Evolutionary conservation across 2,888 invertebrate species (phyloP).

Genomic region (Deilephila elpenor): DNA sequence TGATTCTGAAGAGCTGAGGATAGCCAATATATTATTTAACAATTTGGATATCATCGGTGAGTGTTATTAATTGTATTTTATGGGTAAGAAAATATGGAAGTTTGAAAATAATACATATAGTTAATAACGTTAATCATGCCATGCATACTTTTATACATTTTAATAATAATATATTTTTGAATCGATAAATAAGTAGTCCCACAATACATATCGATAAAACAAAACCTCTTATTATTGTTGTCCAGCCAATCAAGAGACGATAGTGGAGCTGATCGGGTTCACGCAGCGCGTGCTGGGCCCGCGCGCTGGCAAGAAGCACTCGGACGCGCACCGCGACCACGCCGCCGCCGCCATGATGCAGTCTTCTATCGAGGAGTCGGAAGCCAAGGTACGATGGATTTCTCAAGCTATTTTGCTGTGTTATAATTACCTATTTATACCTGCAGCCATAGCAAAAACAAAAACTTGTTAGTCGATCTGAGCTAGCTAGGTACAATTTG

Average conservation of each 20-base stretch:
- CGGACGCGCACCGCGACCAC: slow-evolving; percentile 47
- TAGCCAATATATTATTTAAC: slow-evolving; percentile 96
- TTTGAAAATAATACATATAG: too few relatives aligned
- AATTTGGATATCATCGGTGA: slow-evolving; percentile 96
- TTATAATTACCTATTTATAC: too few relatives aligned
- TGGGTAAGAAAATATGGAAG: too few relatives aligned
- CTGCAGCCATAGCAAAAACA: too few relatives aligned
- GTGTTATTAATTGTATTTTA: slow-evolving; percentile 38
- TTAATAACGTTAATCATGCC: too few relatives aligned
- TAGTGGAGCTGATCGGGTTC: slow-evolving; percentile 96
- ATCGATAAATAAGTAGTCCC: too few relatives aligned
- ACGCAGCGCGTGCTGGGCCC: slow-evolving; percentile 86
- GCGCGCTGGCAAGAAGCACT: slow-evolving; percentile 51
- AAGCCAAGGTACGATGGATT: slow-evolving; percentile 45
- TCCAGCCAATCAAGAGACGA: slow-evolving; percentile 96
- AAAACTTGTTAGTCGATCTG: too few relatives aligned
- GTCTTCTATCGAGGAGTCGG: slow-evolving; percentile 45
- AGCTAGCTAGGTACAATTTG: too few relatives aligned
- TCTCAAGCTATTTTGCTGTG: not conserved
- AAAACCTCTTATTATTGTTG: too few relatives aligned
- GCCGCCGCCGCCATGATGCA: slow-evolving; percentile 46
- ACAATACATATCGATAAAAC: not conserved
- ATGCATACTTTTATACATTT: too few relatives aligned
- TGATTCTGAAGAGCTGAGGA: slow-evolving; percentile 85
- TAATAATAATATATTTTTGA: too few relatives aligned